Percentiles rank a stretch among this genome's conserved stretches.
Conservation (phyloP, 37 sponge, comb jelly and placozoan species). For the Bolinopsis microptera region DNA sequence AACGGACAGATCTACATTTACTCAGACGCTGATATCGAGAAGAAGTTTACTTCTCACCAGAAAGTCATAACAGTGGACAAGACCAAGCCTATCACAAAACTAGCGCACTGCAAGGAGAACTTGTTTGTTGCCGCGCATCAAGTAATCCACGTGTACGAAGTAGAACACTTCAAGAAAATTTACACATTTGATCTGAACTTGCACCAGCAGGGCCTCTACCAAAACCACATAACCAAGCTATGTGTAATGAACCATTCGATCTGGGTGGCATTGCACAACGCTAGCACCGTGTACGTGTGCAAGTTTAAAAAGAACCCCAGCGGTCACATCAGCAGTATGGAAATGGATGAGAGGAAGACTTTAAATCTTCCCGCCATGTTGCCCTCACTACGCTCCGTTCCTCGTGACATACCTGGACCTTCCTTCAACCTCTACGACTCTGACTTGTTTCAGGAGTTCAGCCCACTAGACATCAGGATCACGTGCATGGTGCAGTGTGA, state of each 20-base stretch:
- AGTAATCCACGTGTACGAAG: slow-evolving; percentile 19
- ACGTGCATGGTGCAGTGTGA: slow-evolving; percentile 6
- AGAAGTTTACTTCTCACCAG: not conserved
- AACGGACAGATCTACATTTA: slow-evolving; percentile 7
- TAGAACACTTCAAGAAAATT: not conserved
- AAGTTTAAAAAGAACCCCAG: not conserved
- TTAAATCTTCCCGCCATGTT: not conserved
- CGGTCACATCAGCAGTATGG: not conserved
- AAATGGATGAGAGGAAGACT: slow-evolving; percentile 2
- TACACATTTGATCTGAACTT: not conserved
- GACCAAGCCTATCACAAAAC: slow-evolving; percentile 7
- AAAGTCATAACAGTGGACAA: slow-evolving; percentile 7
- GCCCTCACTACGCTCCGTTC: not conserved
- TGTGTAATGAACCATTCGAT: not conserved
- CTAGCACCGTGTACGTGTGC: slow-evolving; percentile 25
- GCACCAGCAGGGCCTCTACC: not conserved
- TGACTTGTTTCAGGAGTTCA: not conserved
- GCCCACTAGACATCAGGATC: not conserved
- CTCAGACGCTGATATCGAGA: not conserved
- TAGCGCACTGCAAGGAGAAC: not conserved
- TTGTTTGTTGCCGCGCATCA: slow-evolving; percentile 21
- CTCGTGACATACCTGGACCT: not conserved
- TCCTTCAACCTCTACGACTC: not conserved
- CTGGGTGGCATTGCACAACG: slow-evolving; percentile 37
- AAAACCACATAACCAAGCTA: slow-evolving; percentile 39